Evolutionary conservation across 2,113 vertebrate species (phyloP).

Genomic region (Monarcha castaneiventris): DNA sequence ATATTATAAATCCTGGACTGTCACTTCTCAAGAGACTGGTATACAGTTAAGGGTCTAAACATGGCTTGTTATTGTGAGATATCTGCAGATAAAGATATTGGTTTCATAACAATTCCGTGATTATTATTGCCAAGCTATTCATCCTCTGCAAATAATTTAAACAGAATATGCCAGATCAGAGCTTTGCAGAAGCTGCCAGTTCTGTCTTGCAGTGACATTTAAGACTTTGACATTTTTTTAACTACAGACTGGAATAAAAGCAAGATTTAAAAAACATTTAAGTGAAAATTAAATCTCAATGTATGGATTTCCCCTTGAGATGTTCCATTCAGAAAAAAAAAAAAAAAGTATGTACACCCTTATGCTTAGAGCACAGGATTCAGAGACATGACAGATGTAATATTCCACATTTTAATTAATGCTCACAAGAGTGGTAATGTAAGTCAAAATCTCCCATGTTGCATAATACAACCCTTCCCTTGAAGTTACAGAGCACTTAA

Average conservation of each 20-base stretch:
- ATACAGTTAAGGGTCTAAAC: background rate
- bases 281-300: background rate
- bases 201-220: background rate
- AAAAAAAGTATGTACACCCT: background rate
- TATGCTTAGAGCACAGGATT: background rate
- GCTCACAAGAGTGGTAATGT: background rate
- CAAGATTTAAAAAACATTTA: background rate
- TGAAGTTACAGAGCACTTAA: background rate
- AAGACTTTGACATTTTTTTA: background rate
- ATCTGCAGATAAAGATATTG: background rate
- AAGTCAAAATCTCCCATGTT: background rate
- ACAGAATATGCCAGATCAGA: background rate
- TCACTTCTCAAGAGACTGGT: background rate
- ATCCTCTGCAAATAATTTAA: background rate
- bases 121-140: background rate
- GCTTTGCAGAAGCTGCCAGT: background rate
- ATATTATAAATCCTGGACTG: background rate
- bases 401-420: background rate
- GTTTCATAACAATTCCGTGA: background rate
- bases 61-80: background rate
- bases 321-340: background rate
- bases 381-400: background rate
- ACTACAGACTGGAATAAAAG: background rate
- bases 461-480: background rate
- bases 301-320: background rate